Percentiles rank a stretch among this genome's conserved stretches.
Evolutionary conservation across 2,797 vertebrate genomes (phyloP).

Genomic region (Squalus acanthias): DNA sequence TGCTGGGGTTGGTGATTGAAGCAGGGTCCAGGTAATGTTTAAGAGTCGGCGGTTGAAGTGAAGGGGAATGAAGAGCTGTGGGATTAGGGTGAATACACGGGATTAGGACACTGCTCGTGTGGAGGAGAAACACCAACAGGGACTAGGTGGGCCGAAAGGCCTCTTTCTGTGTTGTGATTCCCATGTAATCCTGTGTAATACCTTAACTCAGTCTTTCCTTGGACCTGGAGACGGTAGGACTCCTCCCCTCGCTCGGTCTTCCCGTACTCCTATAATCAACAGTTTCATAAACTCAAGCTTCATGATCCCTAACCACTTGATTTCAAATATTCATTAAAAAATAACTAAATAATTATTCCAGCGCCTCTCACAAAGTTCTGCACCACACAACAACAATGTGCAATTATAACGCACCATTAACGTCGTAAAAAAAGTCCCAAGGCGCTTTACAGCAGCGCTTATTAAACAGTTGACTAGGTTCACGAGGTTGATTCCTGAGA

Average conservation of each 20-base stretch:
- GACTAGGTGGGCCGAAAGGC: no score
- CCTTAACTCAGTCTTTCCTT: background rate
- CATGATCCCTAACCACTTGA: background rate
- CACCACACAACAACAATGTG: background rate
- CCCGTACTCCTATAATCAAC: background rate
- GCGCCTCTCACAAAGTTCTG: background rate
- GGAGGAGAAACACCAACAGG: no score
- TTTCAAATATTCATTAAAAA: background rate
- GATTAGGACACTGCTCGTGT: no score
- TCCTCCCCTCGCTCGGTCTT: background rate
- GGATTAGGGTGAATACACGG: no score
- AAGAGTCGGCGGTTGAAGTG: no score
- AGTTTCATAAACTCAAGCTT: background rate
- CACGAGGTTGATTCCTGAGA: no score
- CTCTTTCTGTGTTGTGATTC: background rate
- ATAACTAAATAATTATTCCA: background rate
- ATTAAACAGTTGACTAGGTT: no score
- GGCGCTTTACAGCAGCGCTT: background rate
- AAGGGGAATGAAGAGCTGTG: no score
- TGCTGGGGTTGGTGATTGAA: no score
- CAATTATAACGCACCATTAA: background rate
- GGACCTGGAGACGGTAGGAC: background rate
- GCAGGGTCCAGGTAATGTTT: no score
- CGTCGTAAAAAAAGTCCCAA: background rate
- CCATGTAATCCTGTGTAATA: background rate